Conservation (phyloP, 2,888 invertebrate species). For the Sarcophaga caerulescens region DNA sequence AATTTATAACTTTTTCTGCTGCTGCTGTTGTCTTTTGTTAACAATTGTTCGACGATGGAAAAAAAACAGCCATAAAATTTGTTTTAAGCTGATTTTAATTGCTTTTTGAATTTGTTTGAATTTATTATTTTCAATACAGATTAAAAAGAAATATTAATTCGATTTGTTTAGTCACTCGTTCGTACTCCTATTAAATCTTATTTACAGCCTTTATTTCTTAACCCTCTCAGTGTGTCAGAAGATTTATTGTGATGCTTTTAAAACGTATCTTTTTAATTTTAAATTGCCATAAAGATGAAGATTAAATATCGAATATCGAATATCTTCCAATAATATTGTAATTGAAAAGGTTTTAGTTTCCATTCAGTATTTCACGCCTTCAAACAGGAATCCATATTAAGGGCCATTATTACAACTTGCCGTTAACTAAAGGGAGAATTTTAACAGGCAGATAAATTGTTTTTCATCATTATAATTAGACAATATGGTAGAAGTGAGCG, state of each 20-base stretch:
- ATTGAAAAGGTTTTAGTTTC: neutral
- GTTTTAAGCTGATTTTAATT: slow-evolving; percentile 66
- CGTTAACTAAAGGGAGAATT: no score
- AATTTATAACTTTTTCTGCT: no score
- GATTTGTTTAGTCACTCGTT: neutral
- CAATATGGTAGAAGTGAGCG: no score
- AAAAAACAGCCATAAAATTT: slow-evolving; percentile 62
- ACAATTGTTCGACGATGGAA: slow-evolving; percentile 16
- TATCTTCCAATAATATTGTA: no score
- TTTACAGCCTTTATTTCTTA: slow-evolving; percentile 53
- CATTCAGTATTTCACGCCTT: neutral
- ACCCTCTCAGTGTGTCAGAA: slow-evolving; percentile 13
- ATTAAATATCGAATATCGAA: neutral
- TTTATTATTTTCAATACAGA: slow-evolving; percentile 49
- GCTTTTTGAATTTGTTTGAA: slow-evolving; percentile 41
- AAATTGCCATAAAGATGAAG: slow-evolving; percentile 32
- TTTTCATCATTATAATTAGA: no score
- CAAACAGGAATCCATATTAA: no score
- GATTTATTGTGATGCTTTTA: neutral
- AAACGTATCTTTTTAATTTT: neutral
- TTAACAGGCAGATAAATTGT: no score
- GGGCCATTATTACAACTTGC: no score
- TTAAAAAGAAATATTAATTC: slow-evolving; percentile 6
- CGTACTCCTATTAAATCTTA: slow-evolving; percentile 49
- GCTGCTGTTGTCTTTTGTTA: slow-evolving; percentile 3